Percentiles rank a stretch among this genome's conserved stretches.
Conservation (phyloP, 2,888 invertebrate genomes). For the Caenorhabditis angaria region DNA sequence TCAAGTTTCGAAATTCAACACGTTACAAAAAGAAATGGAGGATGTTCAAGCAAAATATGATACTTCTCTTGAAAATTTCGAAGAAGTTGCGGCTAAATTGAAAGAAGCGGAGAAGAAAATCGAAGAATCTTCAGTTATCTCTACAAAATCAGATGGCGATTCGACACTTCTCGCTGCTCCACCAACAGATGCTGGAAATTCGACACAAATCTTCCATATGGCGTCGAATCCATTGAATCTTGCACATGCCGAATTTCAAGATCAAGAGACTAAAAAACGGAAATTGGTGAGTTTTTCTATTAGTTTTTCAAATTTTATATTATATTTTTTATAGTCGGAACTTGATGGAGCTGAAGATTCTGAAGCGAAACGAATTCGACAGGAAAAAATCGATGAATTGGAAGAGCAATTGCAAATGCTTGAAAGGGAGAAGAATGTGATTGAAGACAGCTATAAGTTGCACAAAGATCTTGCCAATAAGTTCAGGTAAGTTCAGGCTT, state of each 20-base stretch:
- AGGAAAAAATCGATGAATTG: slow-evolving; percentile 19
- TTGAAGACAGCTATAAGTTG: slow-evolving; percentile 34
- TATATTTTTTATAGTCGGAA: slow-evolving; percentile 1
- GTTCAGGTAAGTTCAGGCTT: slow-evolving; percentile 15
- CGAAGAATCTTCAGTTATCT: slow-evolving; percentile 6
- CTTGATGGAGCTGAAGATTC: slow-evolving; percentile 11
- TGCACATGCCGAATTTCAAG: slow-evolving; percentile 37
- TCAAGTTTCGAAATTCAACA: background rate
- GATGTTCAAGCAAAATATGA: slow-evolving; percentile 6
- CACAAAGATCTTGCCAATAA: slow-evolving; percentile 35
- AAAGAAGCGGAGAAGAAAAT: slow-evolving; percentile 10
- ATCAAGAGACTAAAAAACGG: slow-evolving; percentile 27
- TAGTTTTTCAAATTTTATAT: background rate
- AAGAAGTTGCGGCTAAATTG: slow-evolving; percentile 13
- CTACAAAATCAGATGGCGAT: background rate
- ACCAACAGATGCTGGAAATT: slow-evolving; percentile 46
- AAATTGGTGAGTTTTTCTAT: slow-evolving; percentile 15
- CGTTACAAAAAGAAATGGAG: slow-evolving; percentile 7
- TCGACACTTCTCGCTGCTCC: background rate
- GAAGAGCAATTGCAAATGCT: slow-evolving; percentile 26
- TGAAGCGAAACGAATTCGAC: slow-evolving; percentile 17
- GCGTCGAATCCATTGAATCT: slow-evolving; percentile 34
- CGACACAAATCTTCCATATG: slow-evolving; percentile 47
- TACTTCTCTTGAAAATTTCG: background rate
- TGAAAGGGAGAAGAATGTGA: slow-evolving; percentile 33